These are phyloP conservation scores for Lipophrys pholis DNA, from an alignment of 2,113 vertebrate genomes.

Conservation along the genomic window DNA sequence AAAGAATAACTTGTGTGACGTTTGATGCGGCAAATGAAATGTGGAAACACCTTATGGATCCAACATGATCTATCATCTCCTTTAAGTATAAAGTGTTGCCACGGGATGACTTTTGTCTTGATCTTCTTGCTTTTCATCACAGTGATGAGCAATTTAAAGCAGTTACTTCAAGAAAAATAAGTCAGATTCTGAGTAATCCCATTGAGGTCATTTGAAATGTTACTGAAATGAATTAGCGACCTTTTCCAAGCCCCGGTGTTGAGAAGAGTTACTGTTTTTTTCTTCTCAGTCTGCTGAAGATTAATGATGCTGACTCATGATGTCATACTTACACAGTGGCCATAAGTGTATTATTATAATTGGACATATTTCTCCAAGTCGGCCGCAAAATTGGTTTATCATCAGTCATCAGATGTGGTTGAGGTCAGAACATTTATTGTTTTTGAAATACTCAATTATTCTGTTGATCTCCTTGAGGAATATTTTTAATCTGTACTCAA, in stretches of 20 bases:
- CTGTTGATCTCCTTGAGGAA: too few species aligned
- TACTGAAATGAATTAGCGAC: conserved; percentile 43
- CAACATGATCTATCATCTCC: conserved; percentile 18
- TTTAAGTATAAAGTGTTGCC: conserved; percentile 8
- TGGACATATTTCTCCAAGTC: background rate
- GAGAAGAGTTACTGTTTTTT: conserved; percentile 29
- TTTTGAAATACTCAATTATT: too few species aligned
- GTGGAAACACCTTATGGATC: conserved; percentile 21
- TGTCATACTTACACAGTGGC: background rate
- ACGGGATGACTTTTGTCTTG: conserved; percentile 3
- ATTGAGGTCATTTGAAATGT: conserved; percentile 53
- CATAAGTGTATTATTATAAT: background rate
- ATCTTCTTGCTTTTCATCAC: background rate
- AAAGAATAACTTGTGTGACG: background rate
- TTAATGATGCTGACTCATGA: background rate
- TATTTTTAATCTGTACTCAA: too few species aligned
- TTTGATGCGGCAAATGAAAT: conserved; percentile 20
- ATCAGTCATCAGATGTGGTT: background rate
- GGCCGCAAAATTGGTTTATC: too few species aligned
- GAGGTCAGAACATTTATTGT: background rate
- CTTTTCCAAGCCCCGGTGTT: conserved; percentile 6
- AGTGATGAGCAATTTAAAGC: conserved; percentile 8
- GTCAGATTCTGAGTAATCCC: conserved; percentile 43
- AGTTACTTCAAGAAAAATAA: conserved; percentile 38
- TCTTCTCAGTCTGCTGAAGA: background rate